Percentiles rank a stretch among this genome's conserved stretches.
Evolutionary conservation across 2,797 vertebrate genomes (phyloP).

Genomic region (Karalla daura): DNA sequence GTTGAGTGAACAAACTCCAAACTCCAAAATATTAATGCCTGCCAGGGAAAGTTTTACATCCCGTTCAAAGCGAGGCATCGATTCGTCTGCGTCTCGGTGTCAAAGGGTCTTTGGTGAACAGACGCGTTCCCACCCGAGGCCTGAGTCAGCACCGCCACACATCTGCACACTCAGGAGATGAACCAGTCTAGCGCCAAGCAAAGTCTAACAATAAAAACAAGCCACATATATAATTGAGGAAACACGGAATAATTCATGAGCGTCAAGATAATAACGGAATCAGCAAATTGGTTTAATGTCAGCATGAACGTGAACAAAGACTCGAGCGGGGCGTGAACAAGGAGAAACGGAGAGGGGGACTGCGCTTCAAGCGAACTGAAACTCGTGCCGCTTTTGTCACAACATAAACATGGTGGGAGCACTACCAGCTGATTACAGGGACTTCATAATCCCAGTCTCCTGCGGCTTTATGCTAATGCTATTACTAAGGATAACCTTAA

Average conservation of each 20-base stretch:
- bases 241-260: neutral
- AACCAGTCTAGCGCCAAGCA: slow-evolving; percentile 3
- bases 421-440: slow-evolving; percentile 60
- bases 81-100: slow-evolving; percentile 43
- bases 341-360: slow-evolving; percentile 1
- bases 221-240: neutral
- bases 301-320: slow-evolving; percentile 1
- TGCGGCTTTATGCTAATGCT: slow-evolving; percentile 70
- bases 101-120: slow-evolving; percentile 32
- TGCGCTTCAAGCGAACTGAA: slow-evolving; percentile 25
- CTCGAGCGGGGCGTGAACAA: neutral
- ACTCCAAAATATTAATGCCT: slow-evolving; percentile 29
- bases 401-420: slow-evolving; percentile 38
- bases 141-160: slow-evolving; percentile 63
- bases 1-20: slow-evolving; percentile 22
- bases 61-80: slow-evolving; percentile 33
- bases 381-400: neutral
- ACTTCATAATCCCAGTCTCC: slow-evolving; percentile 60
- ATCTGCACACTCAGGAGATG: slow-evolving; percentile 23
- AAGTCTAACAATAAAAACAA: neutral
- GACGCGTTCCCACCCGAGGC: slow-evolving; percentile 30
- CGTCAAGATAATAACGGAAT: slow-evolving; percentile 1
- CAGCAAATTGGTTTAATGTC: slow-evolving; percentile 42
- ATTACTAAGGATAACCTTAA: slow-evolving; percentile 69
- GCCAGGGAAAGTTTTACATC: slow-evolving; percentile 20